phyloP scores from a whole-genome alignment of 2,113 vertebrate species.

The Chlorodrepanis virens region DNA sequence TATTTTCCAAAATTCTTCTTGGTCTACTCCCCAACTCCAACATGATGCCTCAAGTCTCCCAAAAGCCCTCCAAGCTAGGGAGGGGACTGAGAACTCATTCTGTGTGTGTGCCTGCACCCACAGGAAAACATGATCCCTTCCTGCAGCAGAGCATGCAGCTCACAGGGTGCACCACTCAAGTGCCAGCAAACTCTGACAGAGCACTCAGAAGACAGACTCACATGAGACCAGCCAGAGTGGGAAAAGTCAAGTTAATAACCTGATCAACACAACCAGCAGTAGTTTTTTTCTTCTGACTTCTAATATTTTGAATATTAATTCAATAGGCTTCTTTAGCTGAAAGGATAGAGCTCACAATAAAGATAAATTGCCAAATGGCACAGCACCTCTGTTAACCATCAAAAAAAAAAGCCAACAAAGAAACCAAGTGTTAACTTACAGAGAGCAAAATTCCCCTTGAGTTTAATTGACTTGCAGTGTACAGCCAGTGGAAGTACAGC shows the following conservation, averaged over 20 bases:
- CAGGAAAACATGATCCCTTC: neutral
- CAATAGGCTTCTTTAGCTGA: neutral
- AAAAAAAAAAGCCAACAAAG: neutral
- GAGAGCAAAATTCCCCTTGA: neutral
- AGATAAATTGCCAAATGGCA: neutral
- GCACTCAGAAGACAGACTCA: neutral
- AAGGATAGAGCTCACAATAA: neutral
- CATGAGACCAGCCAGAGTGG: fast-evolving
- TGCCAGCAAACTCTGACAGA: neutral
- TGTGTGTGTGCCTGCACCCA: neutral
- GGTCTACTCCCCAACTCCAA: neutral
- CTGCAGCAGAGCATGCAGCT: neutral
- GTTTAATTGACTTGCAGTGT: neutral
- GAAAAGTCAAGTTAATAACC: neutral
- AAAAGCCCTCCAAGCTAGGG: slow-evolving; percentile 5
- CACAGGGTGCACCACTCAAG: neutral
- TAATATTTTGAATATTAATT: neutral
- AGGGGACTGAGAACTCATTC: neutral
- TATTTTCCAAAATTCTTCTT: neutral
- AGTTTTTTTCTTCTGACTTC: neutral
- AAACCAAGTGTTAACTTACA: neutral
- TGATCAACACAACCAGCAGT: neutral
- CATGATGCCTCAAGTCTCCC: neutral
- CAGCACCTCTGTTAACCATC: neutral
- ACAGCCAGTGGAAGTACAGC: neutral